Conservation (phyloP, 2,113 vertebrate genomes). For the Cebidichthys violaceus region DNA sequence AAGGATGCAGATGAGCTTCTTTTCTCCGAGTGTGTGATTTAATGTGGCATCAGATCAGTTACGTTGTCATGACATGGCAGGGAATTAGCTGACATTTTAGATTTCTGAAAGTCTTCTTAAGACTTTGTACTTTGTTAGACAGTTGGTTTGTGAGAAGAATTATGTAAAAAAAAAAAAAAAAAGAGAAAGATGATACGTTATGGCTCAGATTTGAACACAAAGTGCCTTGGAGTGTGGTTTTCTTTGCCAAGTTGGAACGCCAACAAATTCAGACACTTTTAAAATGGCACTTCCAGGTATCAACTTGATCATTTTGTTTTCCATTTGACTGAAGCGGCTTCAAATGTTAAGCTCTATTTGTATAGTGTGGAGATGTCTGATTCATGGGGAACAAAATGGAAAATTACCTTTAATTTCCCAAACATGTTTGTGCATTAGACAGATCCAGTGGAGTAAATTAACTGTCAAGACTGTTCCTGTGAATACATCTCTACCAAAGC, state of each 20-base stretch:
- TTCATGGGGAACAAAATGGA: slow-evolving; percentile 49
- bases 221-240: background rate
- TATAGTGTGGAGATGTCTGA: slow-evolving; percentile 32
- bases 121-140: background rate
- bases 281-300: slow-evolving; percentile 7
- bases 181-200: background rate
- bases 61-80: background rate
- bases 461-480: slow-evolving; percentile 22
- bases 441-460: slow-evolving; percentile 39
- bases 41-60: slow-evolving; percentile 24
- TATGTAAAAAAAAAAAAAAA: background rate
- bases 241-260: background rate
- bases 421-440: slow-evolving; percentile 62
- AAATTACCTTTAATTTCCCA: slow-evolving; percentile 58
- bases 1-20: slow-evolving; percentile 31
- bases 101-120: slow-evolving; percentile 10
- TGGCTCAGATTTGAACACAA: background rate
- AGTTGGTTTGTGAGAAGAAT: slow-evolving; percentile 3
- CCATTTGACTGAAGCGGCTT: slow-evolving; percentile 7
- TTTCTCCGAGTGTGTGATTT: slow-evolving; percentile 24
- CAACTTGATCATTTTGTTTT: slow-evolving; percentile 9
- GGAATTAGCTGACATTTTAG: slow-evolving; percentile 9
- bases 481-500: slow-evolving; percentile 26
- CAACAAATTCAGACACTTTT: background rate
- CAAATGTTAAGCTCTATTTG: slow-evolving; percentile 29